A percentile compares a stretch with the other conserved stretches of the same genome.
Evolutionary conservation across 2,888 invertebrate genomes (phyloP).

Genomic region (Autographa gamma): DNA sequence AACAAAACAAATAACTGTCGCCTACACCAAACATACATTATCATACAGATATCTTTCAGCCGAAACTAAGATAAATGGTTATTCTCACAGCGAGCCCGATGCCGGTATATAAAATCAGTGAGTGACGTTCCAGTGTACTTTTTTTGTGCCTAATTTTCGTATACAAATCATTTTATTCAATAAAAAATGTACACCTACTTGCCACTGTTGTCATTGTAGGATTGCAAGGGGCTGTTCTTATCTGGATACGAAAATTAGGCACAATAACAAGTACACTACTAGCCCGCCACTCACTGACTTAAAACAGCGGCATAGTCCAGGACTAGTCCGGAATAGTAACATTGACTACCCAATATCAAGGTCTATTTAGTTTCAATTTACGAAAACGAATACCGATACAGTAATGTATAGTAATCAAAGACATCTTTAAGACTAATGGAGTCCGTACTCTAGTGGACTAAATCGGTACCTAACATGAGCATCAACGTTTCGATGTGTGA

Average conservation of each 20-base stretch:
- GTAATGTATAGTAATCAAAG: slow-evolving; percentile 9
- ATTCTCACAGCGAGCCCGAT: too few relatives aligned
- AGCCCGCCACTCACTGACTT: too few relatives aligned
- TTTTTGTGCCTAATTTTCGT: too few relatives aligned
- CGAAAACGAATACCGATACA: background rate
- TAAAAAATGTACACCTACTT: too few relatives aligned
- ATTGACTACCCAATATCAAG: background rate
- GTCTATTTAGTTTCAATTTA: slow-evolving; percentile 1
- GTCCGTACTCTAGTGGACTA: slow-evolving; percentile 12
- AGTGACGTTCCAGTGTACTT: too few relatives aligned
- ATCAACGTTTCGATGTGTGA: slow-evolving; percentile 39
- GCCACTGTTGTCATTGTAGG: too few relatives aligned
- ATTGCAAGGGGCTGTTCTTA: too few relatives aligned
- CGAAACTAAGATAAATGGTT: background rate
- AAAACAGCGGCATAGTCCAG: too few relatives aligned
- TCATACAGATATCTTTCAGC: background rate
- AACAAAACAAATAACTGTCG: background rate
- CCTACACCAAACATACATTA: background rate
- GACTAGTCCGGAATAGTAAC: background rate
- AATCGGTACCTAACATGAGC: slow-evolving; percentile 13
- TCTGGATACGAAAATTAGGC: too few relatives aligned
- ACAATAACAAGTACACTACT: too few relatives aligned
- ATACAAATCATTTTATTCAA: too few relatives aligned
- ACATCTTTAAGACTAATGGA: slow-evolving; percentile 20
- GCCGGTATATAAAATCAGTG: too few relatives aligned